Conservation (phyloP, 2,113 vertebrate species). For the Rhabdornis inornatus region DNA sequence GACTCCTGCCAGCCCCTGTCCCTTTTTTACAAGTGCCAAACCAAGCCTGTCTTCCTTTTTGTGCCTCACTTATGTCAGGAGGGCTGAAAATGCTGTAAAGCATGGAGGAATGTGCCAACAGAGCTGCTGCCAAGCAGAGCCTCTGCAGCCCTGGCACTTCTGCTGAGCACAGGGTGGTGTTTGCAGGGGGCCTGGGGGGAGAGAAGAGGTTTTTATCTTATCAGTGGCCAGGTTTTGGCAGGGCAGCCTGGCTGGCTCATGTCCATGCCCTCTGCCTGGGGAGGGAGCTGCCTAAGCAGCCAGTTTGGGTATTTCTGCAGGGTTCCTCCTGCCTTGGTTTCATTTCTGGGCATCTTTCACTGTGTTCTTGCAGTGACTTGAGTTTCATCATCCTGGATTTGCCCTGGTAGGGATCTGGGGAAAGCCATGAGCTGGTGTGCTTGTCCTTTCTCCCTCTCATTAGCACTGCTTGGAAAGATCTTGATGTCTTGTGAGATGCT, state of each 20-base stretch:
- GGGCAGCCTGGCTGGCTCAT: not conserved
- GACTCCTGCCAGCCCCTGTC: not conserved
- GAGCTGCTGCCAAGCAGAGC: not conserved
- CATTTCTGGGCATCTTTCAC: not conserved
- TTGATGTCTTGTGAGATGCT: not conserved
- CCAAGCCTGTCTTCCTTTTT: not conserved
- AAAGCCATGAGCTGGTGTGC: not conserved
- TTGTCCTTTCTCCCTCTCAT: not conserved
- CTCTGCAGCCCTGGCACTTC: not conserved
- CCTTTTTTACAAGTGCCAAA: not conserved
- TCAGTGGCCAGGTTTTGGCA: not conserved
- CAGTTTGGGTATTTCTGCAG: not conserved
- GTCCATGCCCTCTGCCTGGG: not conserved
- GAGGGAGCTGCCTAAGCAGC: not conserved
- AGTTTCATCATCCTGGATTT: not conserved
- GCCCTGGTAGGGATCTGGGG: not conserved
- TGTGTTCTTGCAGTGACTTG: not conserved
- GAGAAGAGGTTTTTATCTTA: not conserved
- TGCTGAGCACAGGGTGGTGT: not conserved
- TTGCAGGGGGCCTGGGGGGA: not conserved
- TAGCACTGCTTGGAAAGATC: not conserved
- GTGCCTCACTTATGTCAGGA: not conserved
- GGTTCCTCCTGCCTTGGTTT: not conserved
- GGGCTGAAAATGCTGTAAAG: constrained; percentile 39
- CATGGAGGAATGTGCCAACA: fast-evolving